These are phyloP conservation scores for Dasyprocta punctata DNA, from an alignment of 2,113 vertebrate genomes.

Conservation along the genomic window DNA sequence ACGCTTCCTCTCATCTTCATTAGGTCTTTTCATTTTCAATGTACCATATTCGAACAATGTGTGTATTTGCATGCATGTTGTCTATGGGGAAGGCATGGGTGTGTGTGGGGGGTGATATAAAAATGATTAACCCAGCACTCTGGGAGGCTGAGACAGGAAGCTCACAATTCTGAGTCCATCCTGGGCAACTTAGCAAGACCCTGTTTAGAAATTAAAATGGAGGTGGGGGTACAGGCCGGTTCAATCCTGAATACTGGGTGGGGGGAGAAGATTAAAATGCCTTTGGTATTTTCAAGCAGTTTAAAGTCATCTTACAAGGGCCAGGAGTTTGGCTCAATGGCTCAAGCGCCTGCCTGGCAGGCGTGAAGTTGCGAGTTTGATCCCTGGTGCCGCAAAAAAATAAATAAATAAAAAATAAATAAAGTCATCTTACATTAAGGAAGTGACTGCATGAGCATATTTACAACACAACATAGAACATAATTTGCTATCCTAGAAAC, in stretches of 20 bases:
- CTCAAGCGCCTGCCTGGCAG: too few relatives aligned
- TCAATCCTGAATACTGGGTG: not conserved
- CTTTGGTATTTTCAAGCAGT: not conserved
- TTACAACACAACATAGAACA: not conserved
- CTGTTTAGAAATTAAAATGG: not conserved
- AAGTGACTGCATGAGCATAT: not conserved
- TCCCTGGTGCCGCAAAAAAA: too few relatives aligned
- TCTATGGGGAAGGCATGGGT: not conserved
- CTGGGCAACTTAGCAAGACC: not conserved
- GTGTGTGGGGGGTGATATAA: not conserved
- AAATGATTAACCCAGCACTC: not conserved
- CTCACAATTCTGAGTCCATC: not conserved
- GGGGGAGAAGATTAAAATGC: not conserved
- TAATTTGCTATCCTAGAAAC: not conserved
- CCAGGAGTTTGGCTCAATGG: too few relatives aligned
- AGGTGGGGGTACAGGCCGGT: not conserved
- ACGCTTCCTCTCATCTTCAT: not conserved
- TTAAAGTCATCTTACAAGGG: slow-evolving; percentile 7
- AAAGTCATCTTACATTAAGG: not conserved
- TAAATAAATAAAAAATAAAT: too few relatives aligned
- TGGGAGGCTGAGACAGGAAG: not conserved
- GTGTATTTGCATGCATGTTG: not conserved
- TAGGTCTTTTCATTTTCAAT: slow-evolving; percentile 19
- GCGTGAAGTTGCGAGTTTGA: too few relatives aligned
- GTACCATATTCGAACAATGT: not conserved